These are phyloP conservation scores for Karalla daura DNA, from an alignment of 2,797 vertebrate species.

Conservation along the genomic window DNA sequence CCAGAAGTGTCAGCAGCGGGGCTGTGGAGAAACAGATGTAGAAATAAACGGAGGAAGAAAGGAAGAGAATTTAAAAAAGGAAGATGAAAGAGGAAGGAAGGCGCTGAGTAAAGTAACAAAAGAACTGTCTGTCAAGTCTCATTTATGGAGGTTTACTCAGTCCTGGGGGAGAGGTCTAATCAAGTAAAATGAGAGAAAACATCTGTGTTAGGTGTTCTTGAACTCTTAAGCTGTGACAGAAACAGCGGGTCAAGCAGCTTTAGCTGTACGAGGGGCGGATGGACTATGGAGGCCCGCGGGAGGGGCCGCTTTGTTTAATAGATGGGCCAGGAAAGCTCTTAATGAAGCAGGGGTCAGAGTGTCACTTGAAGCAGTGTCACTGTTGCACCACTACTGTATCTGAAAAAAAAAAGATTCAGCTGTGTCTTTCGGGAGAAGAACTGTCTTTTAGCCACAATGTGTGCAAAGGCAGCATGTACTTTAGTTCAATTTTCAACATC, in stretches of 20 bases:
- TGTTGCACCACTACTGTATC: neutral
- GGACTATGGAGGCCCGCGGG: neutral
- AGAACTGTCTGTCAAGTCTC: constrained; percentile 25
- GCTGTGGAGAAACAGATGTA: neutral
- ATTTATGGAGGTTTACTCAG: constrained; percentile 2
- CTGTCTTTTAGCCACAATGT: neutral
- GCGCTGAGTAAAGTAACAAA: constrained; percentile 9
- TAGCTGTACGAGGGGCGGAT: neutral
- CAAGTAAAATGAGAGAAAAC: constrained; percentile 36
- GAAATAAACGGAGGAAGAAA: neutral
- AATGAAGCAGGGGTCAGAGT: neutral
- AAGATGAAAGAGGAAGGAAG: constrained; percentile 17
- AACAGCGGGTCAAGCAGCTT: neutral
- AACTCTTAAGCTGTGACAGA: constrained; percentile 12
- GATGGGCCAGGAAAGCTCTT: neutral
- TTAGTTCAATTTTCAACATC: too few species aligned
- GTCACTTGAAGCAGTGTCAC: neutral
- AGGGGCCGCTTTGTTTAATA: neutral
- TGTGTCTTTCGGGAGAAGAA: neutral
- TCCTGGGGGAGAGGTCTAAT: constrained; percentile 41
- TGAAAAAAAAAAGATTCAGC: neutral
- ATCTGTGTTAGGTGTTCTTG: constrained; percentile 19
- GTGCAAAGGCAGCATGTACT: too few species aligned
- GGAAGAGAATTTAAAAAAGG: neutral
- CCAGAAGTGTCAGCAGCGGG: neutral